Base-by-base conservation (phyloP, 2,888 invertebrate genomes). In the Leuctra nigra region DNA sequence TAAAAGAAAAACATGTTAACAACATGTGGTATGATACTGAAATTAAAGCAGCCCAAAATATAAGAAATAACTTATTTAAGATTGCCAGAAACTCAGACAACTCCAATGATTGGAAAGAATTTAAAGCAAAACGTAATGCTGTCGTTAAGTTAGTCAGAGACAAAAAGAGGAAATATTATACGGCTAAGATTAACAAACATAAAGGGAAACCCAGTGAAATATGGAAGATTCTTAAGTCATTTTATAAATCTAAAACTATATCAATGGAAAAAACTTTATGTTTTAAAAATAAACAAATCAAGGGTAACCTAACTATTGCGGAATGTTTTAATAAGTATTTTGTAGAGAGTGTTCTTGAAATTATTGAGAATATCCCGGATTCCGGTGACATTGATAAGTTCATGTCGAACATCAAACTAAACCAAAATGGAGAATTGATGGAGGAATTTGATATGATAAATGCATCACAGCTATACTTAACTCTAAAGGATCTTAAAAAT, bases 1-100 rank as follows among this genome's bases (percentile, higher is more conserved):
- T 46, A 23, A 46, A 46, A 46, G 25, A 46, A 24, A 46, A 46
- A 4, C 24, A 46, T 46, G 13, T 23, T 2, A 4, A 7, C 3
- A 46, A 46, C n/a, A 23, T 4, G n/a, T 46, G 46, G 46, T 46
- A 23, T 46, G 46, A 46, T 46, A n/a, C 22, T 7, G 46, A 46
- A 46, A 4, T 46, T 13, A 46, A n/a, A 24, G 4, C 13, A n/a
- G 46, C 25, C n/a, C 23, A 24, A 23, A 11, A 46, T 13, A n/a
- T 3, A 13, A 46, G 25, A 46, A 23, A 46, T 24, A 13, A 24
- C 2, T 23, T 46, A 25, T 23, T 6, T n/a, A 46, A 25, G 24
- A 23, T 46, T 9, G 23, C 24, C 13, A 23, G 25, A 46, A 23
- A 6, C 9, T 13, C 11, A 14, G 46, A 46, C n/a, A n/a, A 23